Base-by-base conservation (phyloP, 2,888 invertebrate genomes). In the Netelia melanura region DNA sequence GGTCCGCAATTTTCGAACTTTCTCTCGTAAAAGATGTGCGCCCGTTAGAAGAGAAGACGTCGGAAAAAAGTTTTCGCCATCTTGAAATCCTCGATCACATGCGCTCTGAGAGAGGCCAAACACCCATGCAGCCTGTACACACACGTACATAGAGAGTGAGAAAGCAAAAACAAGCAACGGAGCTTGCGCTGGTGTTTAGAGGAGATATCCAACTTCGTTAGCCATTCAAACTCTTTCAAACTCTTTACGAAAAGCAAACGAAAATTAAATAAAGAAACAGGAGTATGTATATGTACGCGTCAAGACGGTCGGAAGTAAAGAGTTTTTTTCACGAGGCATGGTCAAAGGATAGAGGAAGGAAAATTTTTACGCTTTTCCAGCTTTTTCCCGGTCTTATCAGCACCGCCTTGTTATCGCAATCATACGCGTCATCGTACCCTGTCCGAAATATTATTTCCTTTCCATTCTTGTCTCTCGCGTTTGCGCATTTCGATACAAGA, bases 1-100 rank as follows among this genome's bases (percentile, higher is more conserved):
- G 80, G 76, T 81, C 78, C 62, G 78, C 70, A 79, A 84, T 72
- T 75, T 77, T 83, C 74, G 58, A 83, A 85, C 83, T 86, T 83
- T 85, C 58, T 70, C 65, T 82, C 79, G 79, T 78, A 67, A 72
- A 71, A 62, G 70, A 52, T 38, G 72, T 8, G 38, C 48, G 14
- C 44, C n/a, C 8, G 30, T 14, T 8, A 30, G 21, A 30, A n/a
- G 48, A 67, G 56, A 67, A 17, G 8, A 10, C 3, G 30, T 30
- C 2, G 23, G 65, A 48, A 52, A 74, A 77, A 85, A 78, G 71
- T 84, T 84, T 84, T 79, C 71, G 54, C 54, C 58, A 21, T 78
- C 62, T 14, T 79, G 70, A 75, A 82, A 84, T 82, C 81, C 78
- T 86, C 75, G 75, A 81, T 76, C 77, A 65, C 68, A 44, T 21